A percentile compares a stretch with the other conserved stretches of the same genome.
phyloP scores from a whole-genome alignment of 2,888 invertebrate genomes.

The Drosophila prolongata region DNA sequence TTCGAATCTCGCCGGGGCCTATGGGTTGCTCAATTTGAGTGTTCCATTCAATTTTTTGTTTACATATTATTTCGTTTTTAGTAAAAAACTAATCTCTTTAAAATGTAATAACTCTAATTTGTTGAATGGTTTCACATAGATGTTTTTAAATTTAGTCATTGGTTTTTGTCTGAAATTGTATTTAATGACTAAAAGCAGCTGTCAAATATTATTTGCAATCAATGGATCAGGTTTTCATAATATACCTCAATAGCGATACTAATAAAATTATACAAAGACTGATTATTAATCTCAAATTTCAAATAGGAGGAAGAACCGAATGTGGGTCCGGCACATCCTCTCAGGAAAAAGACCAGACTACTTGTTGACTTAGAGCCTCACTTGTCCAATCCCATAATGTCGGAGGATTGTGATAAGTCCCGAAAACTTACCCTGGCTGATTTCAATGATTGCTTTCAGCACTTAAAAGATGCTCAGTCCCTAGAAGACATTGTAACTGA shows the following conservation, averaged over 20 bases:
- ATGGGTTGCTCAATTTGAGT: neutral
- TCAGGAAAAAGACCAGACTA: slow-evolving; percentile 5
- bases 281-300: neutral
- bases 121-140: no score
- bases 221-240: no score
- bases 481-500: slow-evolving; percentile 8
- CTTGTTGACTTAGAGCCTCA: neutral
- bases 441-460: slow-evolving; percentile 63
- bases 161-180: no score
- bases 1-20: slow-evolving; percentile 85
- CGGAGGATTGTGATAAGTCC: slow-evolving; percentile 30
- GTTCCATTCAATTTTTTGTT: neutral
- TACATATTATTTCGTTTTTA: no score
- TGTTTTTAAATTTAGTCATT: no score
- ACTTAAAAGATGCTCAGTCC: neutral
- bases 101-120: no score
- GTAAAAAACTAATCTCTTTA: no score
- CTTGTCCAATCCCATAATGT: neutral
- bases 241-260: no score
- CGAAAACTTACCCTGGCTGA: slow-evolving; percentile 47
- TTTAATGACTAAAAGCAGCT: no score
- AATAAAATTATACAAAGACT: no score
- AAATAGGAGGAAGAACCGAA: neutral
- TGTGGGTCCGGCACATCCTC: neutral
- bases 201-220: no score